A percentile compares a stretch with the other conserved stretches of the same genome.
phyloP scores from a whole-genome alignment of 2,113 vertebrate genomes.

The Phasianus colchicus region DNA sequence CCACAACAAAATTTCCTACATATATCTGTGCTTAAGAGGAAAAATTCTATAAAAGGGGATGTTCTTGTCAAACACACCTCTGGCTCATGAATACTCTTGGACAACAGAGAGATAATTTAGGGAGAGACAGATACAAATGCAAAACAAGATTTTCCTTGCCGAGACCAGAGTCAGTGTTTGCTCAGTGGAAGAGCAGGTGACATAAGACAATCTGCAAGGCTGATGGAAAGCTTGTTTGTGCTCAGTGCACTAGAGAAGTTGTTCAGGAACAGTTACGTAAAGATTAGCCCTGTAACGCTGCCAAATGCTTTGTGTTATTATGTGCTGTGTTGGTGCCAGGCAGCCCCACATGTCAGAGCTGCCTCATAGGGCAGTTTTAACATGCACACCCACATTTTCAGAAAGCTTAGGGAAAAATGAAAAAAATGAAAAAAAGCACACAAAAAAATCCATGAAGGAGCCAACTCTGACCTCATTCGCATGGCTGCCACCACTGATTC shows the following conservation, averaged over 20 bases:
- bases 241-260: constrained; percentile 50
- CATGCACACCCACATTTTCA: constrained; percentile 67
- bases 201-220: constrained; percentile 60
- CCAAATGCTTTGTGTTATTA: constrained; percentile 73
- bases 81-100: neutral
- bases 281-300: constrained; percentile 73
- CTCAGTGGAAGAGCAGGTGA: constrained; percentile 60
- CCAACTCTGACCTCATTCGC: constrained; percentile 49
- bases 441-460: constrained; percentile 11
- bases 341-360: constrained; percentile 74
- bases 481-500: constrained; percentile 6
- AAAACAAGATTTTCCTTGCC: constrained; percentile 31
- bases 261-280: constrained; percentile 70
- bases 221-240: constrained; percentile 69
- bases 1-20: neutral
- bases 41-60: neutral
- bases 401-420: neutral
- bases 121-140: neutral
- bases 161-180: constrained; percentile 18
- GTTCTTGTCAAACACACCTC: neutral
- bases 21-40: neutral
- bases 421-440: neutral
- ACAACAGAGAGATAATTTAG: neutral
- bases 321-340: constrained; percentile 73
- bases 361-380: constrained; percentile 68